Conservation (phyloP, 2,888 invertebrate species). For the Operophtera brumata region DNA sequence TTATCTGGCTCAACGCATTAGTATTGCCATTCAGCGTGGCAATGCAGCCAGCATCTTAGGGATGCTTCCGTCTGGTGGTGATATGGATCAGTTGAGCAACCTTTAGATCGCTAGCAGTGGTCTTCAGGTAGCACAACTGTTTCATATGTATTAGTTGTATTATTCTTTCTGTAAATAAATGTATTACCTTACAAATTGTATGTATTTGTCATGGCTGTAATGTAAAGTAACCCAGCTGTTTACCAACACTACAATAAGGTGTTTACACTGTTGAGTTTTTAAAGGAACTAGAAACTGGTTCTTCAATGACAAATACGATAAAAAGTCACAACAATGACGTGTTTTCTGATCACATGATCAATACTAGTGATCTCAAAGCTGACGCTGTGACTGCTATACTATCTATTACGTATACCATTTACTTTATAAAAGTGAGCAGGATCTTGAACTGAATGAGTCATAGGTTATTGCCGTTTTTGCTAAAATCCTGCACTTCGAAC, state of each 20-base stretch:
- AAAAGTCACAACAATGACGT: slow-evolving; percentile 17
- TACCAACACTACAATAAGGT: background rate
- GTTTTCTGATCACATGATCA: slow-evolving; percentile 7
- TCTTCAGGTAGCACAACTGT: too few relatives aligned
- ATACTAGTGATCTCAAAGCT: slow-evolving; percentile 11
- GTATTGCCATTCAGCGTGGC: too few relatives aligned
- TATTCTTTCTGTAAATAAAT: too few relatives aligned
- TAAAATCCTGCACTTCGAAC: background rate
- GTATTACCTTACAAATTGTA: too few relatives aligned
- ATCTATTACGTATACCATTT: slow-evolving; percentile 6
- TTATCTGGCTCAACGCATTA: too few relatives aligned
- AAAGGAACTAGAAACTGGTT: slow-evolving; percentile 23
- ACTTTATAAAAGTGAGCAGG: background rate
- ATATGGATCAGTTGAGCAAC: too few relatives aligned
- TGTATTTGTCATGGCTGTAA: too few relatives aligned
- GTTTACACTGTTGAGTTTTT: slow-evolving; percentile 12
- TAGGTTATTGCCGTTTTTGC: slow-evolving; percentile 6
- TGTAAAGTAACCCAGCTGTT: slow-evolving; percentile 8
- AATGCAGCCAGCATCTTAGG: too few relatives aligned
- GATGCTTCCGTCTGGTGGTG: too few relatives aligned
- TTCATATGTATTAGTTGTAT: too few relatives aligned
- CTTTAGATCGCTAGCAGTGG: too few relatives aligned
- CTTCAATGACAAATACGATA: slow-evolving; percentile 20
- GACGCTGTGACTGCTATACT: slow-evolving; percentile 8
- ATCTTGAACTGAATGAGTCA: slow-evolving; percentile 8